Conservation (phyloP, 2,113 vertebrate species). For the Polypterus bichir region DNA sequence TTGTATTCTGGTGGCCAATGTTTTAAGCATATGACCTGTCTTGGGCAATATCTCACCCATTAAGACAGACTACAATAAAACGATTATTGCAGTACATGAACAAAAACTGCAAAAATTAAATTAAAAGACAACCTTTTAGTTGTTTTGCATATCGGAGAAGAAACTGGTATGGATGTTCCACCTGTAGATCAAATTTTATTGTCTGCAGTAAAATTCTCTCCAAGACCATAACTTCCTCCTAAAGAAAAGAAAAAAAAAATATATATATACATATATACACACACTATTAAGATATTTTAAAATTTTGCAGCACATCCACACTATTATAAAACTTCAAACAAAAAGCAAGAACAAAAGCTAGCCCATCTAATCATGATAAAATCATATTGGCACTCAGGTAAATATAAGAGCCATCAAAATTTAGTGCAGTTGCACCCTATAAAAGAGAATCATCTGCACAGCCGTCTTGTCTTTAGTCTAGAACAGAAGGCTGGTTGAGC, state of each 20-base stretch:
- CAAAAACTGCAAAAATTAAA: too few species aligned
- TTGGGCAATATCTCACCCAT: too few species aligned
- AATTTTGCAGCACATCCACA: too few species aligned
- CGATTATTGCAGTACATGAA: too few species aligned
- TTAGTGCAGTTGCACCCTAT: background rate
- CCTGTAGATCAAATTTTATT: slow-evolving; percentile 95
- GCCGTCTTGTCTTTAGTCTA: too few species aligned
- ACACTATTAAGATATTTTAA: too few species aligned
- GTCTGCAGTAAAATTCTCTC: slow-evolving; percentile 93
- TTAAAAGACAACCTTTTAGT: slow-evolving; percentile 71
- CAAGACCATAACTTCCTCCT: slow-evolving; percentile 98
- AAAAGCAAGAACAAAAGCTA: background rate
- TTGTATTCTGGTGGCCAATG: too few species aligned
- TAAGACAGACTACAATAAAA: too few species aligned
- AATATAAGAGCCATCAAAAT: slow-evolving; percentile 13
- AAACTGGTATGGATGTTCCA: slow-evolving; percentile 95
- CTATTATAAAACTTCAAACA: background rate
- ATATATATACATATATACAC: too few species aligned
- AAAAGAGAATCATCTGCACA: too few species aligned
- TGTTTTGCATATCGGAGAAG: slow-evolving; percentile 94
- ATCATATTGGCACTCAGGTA: slow-evolving; percentile 1
- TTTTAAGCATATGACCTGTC: too few species aligned
- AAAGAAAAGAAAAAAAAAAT: slow-evolving; percentile 11
- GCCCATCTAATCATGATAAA: slow-evolving; percentile 4
- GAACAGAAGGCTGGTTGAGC: too few species aligned